Conservation (phyloP, 2,888 invertebrate genomes). For the Furcula furcula region DNA sequence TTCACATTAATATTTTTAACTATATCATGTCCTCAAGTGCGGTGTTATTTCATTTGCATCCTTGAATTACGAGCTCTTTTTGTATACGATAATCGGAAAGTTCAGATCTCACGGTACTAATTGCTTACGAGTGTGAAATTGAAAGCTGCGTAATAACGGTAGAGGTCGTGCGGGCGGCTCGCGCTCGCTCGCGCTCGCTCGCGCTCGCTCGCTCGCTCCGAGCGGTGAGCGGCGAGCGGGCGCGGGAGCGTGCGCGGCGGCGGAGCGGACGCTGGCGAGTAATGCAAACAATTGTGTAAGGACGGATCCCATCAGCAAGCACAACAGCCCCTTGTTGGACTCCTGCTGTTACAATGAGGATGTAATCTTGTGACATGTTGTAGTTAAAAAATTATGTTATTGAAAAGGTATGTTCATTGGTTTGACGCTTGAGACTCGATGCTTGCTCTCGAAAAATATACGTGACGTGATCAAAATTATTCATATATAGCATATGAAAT, state of each 20-base stretch:
- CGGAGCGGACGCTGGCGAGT: slow-evolving; percentile 41
- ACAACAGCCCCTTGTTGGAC: slow-evolving; percentile 55
- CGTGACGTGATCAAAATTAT: slow-evolving; percentile 56
- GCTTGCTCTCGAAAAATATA: slow-evolving; percentile 64
- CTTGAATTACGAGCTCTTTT: slow-evolving; percentile 55
- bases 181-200: too few relatives aligned
- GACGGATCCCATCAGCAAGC: slow-evolving; percentile 77
- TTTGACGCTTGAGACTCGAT: slow-evolving; percentile 69
- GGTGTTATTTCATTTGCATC: slow-evolving; percentile 75
- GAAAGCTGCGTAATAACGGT: slow-evolving; percentile 44
- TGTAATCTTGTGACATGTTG: slow-evolving; percentile 76
- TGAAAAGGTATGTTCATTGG: slow-evolving; percentile 81
- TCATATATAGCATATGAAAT: slow-evolving; percentile 41
- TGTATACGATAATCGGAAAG: slow-evolving; percentile 63
- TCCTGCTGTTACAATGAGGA: slow-evolving; percentile 58
- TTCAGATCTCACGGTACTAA: slow-evolving; percentile 79
- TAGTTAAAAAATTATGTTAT: slow-evolving; percentile 72
- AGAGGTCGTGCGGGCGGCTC: slow-evolving; percentile 37
- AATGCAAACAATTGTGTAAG: slow-evolving; percentile 83
- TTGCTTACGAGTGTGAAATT: slow-evolving; percentile 69
- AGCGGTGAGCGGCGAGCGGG: slow-evolving; percentile 44
- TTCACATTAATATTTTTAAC: slow-evolving; percentile 80
- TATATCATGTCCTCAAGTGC: slow-evolving; percentile 80
- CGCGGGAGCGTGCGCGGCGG: slow-evolving; percentile 30
- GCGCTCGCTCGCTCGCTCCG: too few relatives aligned